A percentile compares a stretch with the other conserved stretches of the same genome.
These are phyloP conservation scores for Bemisia tabaci DNA, from an alignment of 1,140 invertebrate species.

Conservation along the genomic window DNA sequence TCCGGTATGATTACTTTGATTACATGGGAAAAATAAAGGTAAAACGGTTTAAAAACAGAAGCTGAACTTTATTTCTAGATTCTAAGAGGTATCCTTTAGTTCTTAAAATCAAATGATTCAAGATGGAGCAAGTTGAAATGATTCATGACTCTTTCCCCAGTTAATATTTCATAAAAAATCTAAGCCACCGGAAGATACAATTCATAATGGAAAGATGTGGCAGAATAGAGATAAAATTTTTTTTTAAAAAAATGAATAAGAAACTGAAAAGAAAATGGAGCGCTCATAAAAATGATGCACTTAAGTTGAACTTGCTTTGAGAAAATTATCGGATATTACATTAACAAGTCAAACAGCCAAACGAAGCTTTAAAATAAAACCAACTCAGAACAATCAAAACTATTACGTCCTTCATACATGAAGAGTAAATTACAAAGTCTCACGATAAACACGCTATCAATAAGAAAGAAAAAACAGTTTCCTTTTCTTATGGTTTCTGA, in stretches of 20 bases:
- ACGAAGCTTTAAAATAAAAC: not conserved
- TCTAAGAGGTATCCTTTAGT: not conserved
- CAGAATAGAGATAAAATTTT: not conserved
- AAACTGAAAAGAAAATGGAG: not conserved
- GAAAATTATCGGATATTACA: too few relatives aligned
- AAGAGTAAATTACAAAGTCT: not conserved
- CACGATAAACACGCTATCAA: not conserved
- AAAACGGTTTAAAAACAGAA: not conserved
- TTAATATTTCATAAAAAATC: not conserved
- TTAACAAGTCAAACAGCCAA: not conserved
- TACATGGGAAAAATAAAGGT: too few relatives aligned
- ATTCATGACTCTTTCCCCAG: not conserved
- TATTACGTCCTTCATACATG: not conserved
- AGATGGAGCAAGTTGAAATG: not conserved
- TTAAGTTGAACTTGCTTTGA: too few relatives aligned
- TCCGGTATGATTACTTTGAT: too few relatives aligned
- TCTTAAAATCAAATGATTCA: not conserved
- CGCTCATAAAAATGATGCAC: not conserved
- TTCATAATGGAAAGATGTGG: not conserved
- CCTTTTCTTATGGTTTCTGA: not conserved
- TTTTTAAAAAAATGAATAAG: not conserved
- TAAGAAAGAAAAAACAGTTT: not conserved
- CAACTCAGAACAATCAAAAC: not conserved
- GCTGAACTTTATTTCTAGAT: not conserved
- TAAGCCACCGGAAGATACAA: not conserved